Evolutionary conservation across 2,888 invertebrate species (phyloP), one percentile per base, ranked within the genome.

Genomic region (Scaptomyza reducta): DNA sequence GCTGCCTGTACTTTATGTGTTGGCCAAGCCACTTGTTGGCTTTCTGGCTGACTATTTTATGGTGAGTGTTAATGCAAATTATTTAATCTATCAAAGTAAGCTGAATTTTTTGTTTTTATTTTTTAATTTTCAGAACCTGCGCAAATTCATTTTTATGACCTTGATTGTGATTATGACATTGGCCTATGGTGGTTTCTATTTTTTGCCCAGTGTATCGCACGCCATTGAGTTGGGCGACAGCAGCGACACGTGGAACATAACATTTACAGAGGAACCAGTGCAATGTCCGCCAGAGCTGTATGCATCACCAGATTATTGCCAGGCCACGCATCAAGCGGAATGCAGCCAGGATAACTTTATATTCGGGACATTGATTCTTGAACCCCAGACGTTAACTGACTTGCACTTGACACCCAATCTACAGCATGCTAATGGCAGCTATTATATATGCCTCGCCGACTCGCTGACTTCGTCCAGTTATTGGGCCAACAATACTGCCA

Each of bases 11-110:
- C 91, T 95, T 40, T 96, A 95, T 93, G 94, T 96, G 0, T 87
- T 95, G 0, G 95, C 96, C 0, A 97, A 97, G 90, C 96, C 96
- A 0, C 79, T 93, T 1, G 95, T 96, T 86, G 97, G 96, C 4
- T 94, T 95, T 67, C 82, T 96, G 0, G 95, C 95, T 0, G 97
- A 97, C 87, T 94, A 94, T 72, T 96, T 95, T 92, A 93, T 94
- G 80, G 93, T 94, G 79, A 91, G 80, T 64, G 2, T 14, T 0
- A 7, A 11, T 6, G 1, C 31, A 1, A 0, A 10, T 7, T 11
- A 4, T 5, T 1, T 11, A 3, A 9, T 10, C 1, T 16, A 0
- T 35, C 10, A 18, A 0, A 40, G 22, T 11, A 11, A 10, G 6
- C 0, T 42, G 7, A 35, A 35, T 11, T 0, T 4, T 9, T 4